These are phyloP conservation scores for Meteorus sp. DNA, from an alignment of 1,140 invertebrate species.

Conservation along the genomic window DNA sequence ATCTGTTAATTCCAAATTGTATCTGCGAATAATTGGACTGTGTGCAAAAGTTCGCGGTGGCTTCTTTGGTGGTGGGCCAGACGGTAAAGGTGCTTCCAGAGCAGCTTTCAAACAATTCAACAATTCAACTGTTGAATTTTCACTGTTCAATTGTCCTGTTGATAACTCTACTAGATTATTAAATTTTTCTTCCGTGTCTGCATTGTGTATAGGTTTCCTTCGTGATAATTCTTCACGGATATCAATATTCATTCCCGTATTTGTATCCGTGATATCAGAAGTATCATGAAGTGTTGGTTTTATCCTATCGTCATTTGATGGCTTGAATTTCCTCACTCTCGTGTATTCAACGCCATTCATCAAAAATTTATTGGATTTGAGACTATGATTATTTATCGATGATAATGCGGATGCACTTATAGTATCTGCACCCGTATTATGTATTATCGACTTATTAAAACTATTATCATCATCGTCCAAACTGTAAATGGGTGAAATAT, in stretches of 20 bases:
- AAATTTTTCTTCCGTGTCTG: slow-evolving; percentile 4
- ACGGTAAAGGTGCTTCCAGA: slow-evolving; percentile 65
- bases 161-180: slow-evolving; percentile 24
- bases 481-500: slow-evolving; percentile 41
- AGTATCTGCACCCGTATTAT: neutral
- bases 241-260: too few species aligned
- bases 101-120: slow-evolving; percentile 65
- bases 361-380: slow-evolving; percentile 23
- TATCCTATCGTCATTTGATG: slow-evolving; percentile 45
- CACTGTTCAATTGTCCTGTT: neutral
- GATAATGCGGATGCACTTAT: neutral
- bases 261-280: slow-evolving; percentile 26
- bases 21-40: slow-evolving; percentile 32
- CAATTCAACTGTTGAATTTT: slow-evolving; percentile 39
- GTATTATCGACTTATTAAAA: slow-evolving; percentile 28
- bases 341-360: slow-evolving; percentile 51
- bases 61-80: slow-evolving; percentile 71
- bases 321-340: slow-evolving; percentile 53
- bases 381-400: slow-evolving; percentile 5
- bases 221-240: slow-evolving; percentile 30
- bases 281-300: slow-evolving; percentile 43
- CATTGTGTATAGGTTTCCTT: slow-evolving; percentile 21
- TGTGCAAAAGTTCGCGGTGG: slow-evolving; percentile 70
- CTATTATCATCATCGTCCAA: slow-evolving; percentile 44
- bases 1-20: slow-evolving; percentile 3